Percentiles rank a stretch among this genome's conserved stretches.
phyloP scores from a whole-genome alignment of 2,113 vertebrate species.

The Tachycineta bicolor region DNA sequence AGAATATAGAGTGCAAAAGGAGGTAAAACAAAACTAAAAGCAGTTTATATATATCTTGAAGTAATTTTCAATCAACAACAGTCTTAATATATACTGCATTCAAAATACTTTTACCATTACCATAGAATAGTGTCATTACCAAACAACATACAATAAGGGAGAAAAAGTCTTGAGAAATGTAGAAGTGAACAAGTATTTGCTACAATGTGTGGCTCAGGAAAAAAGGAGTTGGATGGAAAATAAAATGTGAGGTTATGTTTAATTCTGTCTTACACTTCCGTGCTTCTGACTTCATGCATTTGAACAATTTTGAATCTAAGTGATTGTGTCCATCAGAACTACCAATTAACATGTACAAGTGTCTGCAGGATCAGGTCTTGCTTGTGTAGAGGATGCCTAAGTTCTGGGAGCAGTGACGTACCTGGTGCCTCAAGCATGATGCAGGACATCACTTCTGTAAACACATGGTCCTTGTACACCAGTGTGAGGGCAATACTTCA shows the following conservation, averaged over 20 bases:
- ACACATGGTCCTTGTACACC: neutral
- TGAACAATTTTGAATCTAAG: neutral
- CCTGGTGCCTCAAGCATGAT: neutral
- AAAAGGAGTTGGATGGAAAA: neutral
- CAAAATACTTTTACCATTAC: neutral
- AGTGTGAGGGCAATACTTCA: neutral
- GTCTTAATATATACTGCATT: neutral
- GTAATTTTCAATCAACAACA: neutral
- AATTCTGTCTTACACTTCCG: neutral
- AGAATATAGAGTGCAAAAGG: conserved; percentile 10
- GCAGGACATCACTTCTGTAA: neutral
- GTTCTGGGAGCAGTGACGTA: neutral
- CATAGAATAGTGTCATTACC: neutral
- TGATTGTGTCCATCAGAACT: neutral
- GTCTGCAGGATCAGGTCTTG: neutral
- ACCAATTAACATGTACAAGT: neutral
- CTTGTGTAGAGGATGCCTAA: neutral
- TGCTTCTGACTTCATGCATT: neutral
- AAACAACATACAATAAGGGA: neutral
- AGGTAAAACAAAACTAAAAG: conserved; percentile 40
- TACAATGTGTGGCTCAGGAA: neutral
- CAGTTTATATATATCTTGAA: neutral
- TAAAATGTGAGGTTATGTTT: neutral
- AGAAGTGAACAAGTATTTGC: neutral
- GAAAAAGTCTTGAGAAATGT: neutral